These are phyloP conservation scores for Wasmannia auropunctata DNA, from an alignment of 1,140 invertebrate genomes.

Conservation along the genomic window DNA sequence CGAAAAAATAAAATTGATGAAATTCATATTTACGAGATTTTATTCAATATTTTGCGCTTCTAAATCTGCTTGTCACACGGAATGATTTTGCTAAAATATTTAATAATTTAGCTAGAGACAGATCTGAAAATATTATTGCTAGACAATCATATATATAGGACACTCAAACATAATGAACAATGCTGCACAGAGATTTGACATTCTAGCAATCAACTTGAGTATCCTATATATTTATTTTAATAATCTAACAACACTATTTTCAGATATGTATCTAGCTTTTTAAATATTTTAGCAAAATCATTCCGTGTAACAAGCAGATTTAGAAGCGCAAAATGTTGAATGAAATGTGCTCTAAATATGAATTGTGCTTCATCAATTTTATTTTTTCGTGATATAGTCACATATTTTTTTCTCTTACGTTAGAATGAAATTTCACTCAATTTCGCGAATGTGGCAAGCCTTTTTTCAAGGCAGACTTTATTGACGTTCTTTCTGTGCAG, in stretches of 20 bases:
- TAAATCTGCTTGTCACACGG: neutral
- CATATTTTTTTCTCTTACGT: neutral
- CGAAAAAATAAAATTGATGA: neutral
- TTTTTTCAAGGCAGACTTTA: neutral
- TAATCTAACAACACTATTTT: too few relatives aligned
- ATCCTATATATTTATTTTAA: too few relatives aligned
- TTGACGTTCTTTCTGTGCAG: conserved; percentile 59
- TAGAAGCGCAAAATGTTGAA: neutral
- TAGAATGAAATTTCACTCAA: neutral
- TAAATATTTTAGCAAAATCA: too few relatives aligned
- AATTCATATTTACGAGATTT: neutral
- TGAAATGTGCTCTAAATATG: neutral
- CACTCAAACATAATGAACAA: too few relatives aligned
- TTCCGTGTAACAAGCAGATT: neutral
- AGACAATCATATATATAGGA: too few relatives aligned
- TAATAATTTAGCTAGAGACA: too few relatives aligned
- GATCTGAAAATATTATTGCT: too few relatives aligned
- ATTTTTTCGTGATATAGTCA: neutral
- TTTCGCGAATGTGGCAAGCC: neutral
- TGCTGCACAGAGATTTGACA: too few relatives aligned
- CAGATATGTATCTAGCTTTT: too few relatives aligned
- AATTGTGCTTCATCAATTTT: neutral
- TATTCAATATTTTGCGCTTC: neutral
- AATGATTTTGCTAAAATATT: too few relatives aligned
- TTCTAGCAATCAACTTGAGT: too few relatives aligned